phyloP scores from a whole-genome alignment of 2,113 vertebrate genomes.

The Tricholaema leucomelas region DNA sequence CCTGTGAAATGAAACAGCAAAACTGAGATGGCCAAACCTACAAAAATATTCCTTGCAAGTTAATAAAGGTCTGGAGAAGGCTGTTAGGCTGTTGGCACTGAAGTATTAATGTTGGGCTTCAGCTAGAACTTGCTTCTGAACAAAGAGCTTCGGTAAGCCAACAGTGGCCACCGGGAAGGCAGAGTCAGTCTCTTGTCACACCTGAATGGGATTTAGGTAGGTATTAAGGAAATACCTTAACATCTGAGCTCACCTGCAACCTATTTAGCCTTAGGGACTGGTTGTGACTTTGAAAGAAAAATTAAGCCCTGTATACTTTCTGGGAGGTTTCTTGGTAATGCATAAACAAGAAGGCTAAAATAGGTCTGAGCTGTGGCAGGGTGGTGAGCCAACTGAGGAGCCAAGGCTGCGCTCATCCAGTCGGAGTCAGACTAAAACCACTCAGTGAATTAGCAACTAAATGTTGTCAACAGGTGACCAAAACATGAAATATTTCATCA shows the following conservation, averaged over 20 bases:
- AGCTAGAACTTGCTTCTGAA: neutral
- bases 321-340: neutral
- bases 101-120: neutral
- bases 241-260: neutral
- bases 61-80: neutral
- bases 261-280: neutral
- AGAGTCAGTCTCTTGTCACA: neutral
- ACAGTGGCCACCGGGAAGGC: neutral
- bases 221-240: neutral
- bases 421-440: neutral
- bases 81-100: neutral
- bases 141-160: neutral
- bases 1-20: neutral
- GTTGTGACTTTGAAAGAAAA: slow-evolving; percentile 22
- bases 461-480: slow-evolving; percentile 35
- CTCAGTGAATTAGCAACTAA: slow-evolving; percentile 23
- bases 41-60: neutral
- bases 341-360: neutral
- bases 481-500: slow-evolving; percentile 21
- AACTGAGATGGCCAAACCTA: neutral
- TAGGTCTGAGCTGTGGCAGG: neutral
- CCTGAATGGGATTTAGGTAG: neutral
- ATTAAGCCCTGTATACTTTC: neutral
- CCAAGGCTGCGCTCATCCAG: neutral
- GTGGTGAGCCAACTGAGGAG: slow-evolving; percentile 2